phyloP scores from a whole-genome alignment of 2,113 vertebrate species.

The Ceuthmochares aereus region DNA sequence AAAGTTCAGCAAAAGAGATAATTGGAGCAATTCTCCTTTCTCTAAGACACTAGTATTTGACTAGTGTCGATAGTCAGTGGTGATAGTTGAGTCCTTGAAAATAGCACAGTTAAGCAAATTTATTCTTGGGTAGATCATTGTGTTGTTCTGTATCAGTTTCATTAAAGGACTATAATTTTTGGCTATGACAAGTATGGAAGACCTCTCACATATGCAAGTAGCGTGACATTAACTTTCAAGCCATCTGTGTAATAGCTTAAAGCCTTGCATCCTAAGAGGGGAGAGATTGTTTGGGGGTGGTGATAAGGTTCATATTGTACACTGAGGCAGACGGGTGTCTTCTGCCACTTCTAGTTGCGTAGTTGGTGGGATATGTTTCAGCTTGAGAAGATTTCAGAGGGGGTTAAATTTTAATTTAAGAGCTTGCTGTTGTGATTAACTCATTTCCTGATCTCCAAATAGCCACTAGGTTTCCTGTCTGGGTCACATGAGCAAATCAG shows the following conservation, averaged over 20 bases:
- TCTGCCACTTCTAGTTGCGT: background rate
- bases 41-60: background rate
- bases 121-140: background rate
- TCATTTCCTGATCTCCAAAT: slow-evolving; percentile 16
- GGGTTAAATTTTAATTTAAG: background rate
- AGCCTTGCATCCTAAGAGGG: background rate
- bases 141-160: background rate
- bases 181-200: background rate
- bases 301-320: background rate
- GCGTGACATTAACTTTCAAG: background rate
- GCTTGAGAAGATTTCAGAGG: background rate
- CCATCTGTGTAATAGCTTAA: background rate
- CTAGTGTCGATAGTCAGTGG: too few relatives aligned
- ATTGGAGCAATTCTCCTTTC: background rate
- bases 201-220: background rate
- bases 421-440: background rate
- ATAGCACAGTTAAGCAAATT: background rate
- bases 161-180: background rate
- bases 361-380: background rate
- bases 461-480: background rate
- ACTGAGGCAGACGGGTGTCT: background rate
- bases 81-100: background rate
- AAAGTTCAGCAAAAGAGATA: background rate
- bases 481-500: background rate
- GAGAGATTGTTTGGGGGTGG: background rate